These are phyloP conservation scores for Sisyra nigra DNA, from an alignment of 2,888 invertebrate genomes.

Conservation along the genomic window DNA sequence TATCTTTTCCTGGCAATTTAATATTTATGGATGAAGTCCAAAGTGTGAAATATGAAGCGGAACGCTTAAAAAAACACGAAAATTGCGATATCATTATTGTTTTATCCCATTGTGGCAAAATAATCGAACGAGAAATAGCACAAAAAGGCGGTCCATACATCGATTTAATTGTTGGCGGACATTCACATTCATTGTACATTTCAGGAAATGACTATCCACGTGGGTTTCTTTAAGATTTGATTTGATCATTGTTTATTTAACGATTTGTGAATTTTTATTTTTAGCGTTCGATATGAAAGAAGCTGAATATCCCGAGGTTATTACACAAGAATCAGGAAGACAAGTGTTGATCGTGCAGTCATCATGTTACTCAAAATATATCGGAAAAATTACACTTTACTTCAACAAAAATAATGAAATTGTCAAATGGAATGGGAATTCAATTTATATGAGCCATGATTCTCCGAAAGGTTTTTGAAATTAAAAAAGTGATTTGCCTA, in stretches of 20 bases:
- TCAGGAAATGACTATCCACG: conserved; percentile 20
- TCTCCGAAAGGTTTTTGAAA: conserved; percentile 40
- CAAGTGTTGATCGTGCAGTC: conserved; percentile 55
- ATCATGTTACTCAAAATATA: conserved; percentile 53
- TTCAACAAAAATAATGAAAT: conserved; percentile 54
- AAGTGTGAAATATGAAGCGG: conserved; percentile 49
- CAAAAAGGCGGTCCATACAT: conserved; percentile 43
- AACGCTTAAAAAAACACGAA: conserved; percentile 34
- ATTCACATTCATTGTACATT: conserved; percentile 66
- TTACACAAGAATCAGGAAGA: conserved; percentile 36
- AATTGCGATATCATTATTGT: conserved; percentile 66
- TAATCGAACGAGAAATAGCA: conserved; percentile 50
- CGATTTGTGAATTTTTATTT: too few species aligned
- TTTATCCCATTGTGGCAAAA: conserved; percentile 67
- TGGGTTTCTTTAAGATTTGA: too few species aligned
- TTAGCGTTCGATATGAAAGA: conserved; percentile 34
- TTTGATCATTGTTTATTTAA: too few species aligned
- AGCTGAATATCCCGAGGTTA: conserved; percentile 56
- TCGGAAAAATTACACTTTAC: conserved; percentile 57
- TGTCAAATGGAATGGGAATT: conserved; percentile 50
- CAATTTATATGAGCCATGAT: conserved; percentile 44
- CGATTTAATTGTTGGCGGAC: conserved; percentile 74
- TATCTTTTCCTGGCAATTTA: conserved; percentile 4
- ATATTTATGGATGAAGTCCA: conserved; percentile 37
- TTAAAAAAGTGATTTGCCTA: too few species aligned